Conservation (phyloP, 2,797 vertebrate species). For the Melanotaenia boesemani region DNA sequence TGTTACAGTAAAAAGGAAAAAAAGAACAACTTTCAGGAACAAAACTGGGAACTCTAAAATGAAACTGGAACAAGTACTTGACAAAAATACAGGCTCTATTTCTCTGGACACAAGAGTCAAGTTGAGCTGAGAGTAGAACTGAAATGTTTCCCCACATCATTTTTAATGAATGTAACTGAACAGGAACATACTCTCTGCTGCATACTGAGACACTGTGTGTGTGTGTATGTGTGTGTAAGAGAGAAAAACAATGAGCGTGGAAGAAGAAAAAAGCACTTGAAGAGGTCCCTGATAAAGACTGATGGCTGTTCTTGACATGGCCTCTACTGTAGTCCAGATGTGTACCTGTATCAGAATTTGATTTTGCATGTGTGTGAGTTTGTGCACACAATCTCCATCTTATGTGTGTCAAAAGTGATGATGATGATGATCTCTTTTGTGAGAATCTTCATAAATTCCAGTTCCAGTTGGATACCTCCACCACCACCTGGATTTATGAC, state of each 20-base stretch:
- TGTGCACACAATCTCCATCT: constrained; percentile 14
- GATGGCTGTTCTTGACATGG: constrained; percentile 30
- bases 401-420: too few relatives aligned
- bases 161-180: constrained; percentile 59
- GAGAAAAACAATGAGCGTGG: neutral
- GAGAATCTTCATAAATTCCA: too few relatives aligned
- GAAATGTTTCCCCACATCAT: constrained; percentile 68
- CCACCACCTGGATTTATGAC: too few relatives aligned
- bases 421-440: too few relatives aligned
- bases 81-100: constrained; percentile 48
- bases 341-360: constrained; percentile 39
- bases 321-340: constrained; percentile 51
- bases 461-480: too few relatives aligned
- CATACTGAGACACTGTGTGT: constrained; percentile 53
- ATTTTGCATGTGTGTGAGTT: constrained; percentile 9
- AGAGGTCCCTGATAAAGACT: neutral
- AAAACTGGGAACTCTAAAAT: constrained; percentile 43
- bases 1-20: constrained; percentile 30
- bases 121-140: constrained; percentile 49
- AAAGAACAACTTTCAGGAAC: constrained; percentile 25
- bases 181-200: constrained; percentile 46
- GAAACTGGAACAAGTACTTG: constrained; percentile 46
- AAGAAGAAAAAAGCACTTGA: neutral
- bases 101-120: constrained; percentile 54
- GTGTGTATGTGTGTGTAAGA: constrained; percentile 16